Percentiles rank a stretch among this genome's conserved stretches.
phyloP scores from a whole-genome alignment of 2,797 vertebrate genomes.

The Phrynocephalus guinanensis region DNA sequence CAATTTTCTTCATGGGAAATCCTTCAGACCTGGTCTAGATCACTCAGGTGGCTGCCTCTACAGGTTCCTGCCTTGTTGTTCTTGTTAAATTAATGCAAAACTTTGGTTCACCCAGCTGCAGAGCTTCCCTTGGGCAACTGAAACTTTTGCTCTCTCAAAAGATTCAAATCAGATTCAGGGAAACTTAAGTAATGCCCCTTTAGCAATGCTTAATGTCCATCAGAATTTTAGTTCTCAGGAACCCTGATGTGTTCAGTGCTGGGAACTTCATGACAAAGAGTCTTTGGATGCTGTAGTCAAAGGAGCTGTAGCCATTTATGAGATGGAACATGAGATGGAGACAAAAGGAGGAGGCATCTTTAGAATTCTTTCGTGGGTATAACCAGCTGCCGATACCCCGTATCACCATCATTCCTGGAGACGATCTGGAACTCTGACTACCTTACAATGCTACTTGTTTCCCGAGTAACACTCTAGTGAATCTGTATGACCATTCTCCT shows the following conservation, averaged over 20 bases:
- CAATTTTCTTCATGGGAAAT: neutral
- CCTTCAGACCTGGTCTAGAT: neutral
- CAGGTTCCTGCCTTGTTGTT: neutral
- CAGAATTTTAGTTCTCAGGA: neutral
- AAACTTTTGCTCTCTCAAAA: neutral
- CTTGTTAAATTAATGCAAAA: neutral
- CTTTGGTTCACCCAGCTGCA: neutral
- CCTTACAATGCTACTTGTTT: neutral
- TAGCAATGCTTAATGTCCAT: neutral
- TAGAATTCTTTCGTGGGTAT: neutral
- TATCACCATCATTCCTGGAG: neutral
- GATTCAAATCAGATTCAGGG: neutral
- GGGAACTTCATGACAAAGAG: neutral
- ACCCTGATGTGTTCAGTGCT: neutral
- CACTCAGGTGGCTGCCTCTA: neutral
- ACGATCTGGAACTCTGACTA: neutral
- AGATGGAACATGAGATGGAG: neutral
- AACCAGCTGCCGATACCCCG: neutral
- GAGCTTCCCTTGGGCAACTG: neutral
- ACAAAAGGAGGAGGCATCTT: too few relatives aligned
- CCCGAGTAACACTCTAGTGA: neutral
- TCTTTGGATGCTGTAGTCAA: neutral
- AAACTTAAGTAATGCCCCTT: neutral
- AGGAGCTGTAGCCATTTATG: neutral
- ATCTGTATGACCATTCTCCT: neutral